A percentile compares a stretch with the other conserved stretches of the same genome.
Evolutionary conservation across 2,113 vertebrate genomes (phyloP).

Genomic region (Calidris pugnax): DNA sequence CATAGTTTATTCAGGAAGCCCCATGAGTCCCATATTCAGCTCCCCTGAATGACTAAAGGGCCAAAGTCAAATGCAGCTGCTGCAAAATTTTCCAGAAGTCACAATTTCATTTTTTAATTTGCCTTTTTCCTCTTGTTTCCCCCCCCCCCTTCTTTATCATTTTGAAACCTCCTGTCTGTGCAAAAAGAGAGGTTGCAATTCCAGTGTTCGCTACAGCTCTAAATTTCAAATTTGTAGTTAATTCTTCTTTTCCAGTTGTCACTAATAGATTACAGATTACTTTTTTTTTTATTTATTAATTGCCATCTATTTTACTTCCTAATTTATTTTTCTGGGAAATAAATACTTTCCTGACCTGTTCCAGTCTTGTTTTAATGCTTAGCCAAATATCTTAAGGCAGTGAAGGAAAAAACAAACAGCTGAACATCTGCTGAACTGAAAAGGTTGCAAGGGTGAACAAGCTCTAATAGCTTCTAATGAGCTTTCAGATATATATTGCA

Average conservation of each 20-base stretch:
- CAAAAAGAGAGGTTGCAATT: not conserved
- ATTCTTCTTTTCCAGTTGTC: not conserved
- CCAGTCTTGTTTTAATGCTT: conserved; percentile 6
- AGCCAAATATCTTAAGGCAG: conserved; percentile 55
- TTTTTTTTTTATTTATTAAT: conserved; percentile 26
- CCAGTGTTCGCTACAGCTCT: not conserved
- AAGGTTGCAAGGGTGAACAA: conserved; percentile 66
- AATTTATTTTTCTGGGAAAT: conserved; percentile 29
- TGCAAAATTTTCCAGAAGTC: not conserved
- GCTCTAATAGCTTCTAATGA: conserved; percentile 47
- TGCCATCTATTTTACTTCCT: not conserved
- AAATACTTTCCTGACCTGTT: conserved; percentile 19
- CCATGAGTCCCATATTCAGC: not conserved
- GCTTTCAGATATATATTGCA: conserved; percentile 6
- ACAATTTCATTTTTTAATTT: not conserved
- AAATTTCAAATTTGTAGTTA: not conserved
- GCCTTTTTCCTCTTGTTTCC: not conserved
- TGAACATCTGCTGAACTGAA: conserved; percentile 57
- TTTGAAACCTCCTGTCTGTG: not conserved
- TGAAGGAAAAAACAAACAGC: conserved; percentile 47
- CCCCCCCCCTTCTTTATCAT: not conserved
- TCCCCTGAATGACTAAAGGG: not conserved
- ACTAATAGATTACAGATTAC: not conserved
- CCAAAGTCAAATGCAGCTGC: not conserved
- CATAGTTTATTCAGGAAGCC: not conserved